A percentile compares a stretch with the other conserved stretches of the same genome.
Conservation (phyloP, 2,113 vertebrate species). For the Pipa parva region DNA sequence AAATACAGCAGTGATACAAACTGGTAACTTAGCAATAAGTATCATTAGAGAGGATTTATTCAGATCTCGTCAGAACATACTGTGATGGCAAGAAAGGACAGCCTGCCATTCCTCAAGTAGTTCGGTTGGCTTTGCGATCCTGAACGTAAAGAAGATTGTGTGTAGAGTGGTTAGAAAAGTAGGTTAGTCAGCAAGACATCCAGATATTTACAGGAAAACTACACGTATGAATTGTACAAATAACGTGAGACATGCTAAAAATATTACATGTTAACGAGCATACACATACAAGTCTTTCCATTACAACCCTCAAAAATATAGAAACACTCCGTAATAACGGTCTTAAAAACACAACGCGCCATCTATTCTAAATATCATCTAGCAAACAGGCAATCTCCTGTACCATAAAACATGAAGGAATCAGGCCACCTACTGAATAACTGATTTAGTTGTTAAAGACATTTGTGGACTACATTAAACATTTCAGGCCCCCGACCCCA, state of each 20-base stretch:
- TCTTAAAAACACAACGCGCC: conserved; percentile 33
- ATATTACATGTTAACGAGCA: conserved; percentile 42
- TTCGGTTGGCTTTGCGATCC: conserved; percentile 52
- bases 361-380: conserved; percentile 28
- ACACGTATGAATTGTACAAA: conserved; percentile 46
- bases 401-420: conserved; percentile 16
- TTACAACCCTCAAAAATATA: conserved; percentile 24
- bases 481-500: conserved; percentile 4
- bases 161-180: conserved; percentile 50
- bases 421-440: conserved; percentile 7
- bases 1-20: conserved; percentile 83
- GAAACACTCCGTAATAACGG: conserved; percentile 27
- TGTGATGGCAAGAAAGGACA: conserved; percentile 47
- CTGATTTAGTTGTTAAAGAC: conserved; percentile 16
- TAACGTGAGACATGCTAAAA: conserved; percentile 50
- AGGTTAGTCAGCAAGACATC: conserved; percentile 48
- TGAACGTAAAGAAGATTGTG: conserved; percentile 52
- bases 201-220: conserved; percentile 58
- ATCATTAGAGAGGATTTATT: conserved; percentile 61
- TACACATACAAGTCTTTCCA: conserved; percentile 31
- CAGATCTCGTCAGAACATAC: conserved; percentile 47
- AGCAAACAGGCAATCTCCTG: conserved; percentile 15
- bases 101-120: conserved; percentile 46
- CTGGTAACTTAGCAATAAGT: conserved; percentile 62
- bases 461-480: conserved; percentile 22